Conservation (phyloP, 2,797 vertebrate genomes). For the Ispidina picta region DNA sequence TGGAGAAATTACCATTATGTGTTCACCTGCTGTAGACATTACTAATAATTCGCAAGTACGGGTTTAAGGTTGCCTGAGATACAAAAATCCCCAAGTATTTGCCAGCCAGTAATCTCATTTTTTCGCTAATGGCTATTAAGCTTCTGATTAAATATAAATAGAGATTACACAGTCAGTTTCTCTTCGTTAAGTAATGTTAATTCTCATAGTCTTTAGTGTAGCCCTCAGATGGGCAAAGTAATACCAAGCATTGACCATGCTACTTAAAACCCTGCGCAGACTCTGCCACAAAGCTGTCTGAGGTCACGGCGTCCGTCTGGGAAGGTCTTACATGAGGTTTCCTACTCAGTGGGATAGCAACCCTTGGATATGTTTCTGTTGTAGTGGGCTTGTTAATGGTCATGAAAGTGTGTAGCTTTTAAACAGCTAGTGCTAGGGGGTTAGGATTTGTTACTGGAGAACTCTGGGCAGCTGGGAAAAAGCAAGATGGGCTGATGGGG, state of each 20-base stretch:
- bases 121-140: neutral
- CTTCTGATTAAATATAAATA: neutral
- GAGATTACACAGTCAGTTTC: neutral
- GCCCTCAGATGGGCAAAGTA: neutral
- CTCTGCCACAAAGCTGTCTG: neutral
- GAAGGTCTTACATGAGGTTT: neutral
- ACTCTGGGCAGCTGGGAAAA: neutral
- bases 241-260: neutral
- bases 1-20: neutral
- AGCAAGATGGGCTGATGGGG: neutral
- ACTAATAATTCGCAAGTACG: neutral
- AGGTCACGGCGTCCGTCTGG: neutral
- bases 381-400: neutral
- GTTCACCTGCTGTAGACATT: neutral
- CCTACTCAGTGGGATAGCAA: neutral
- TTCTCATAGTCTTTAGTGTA: neutral
- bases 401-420: neutral
- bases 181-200: neutral
- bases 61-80: neutral
- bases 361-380: neutral
- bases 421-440: neutral
- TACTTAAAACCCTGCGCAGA: neutral
- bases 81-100: neutral
- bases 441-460: neutral
- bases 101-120: neutral